These are phyloP conservation scores for Scartelaos histophorus DNA, from an alignment of 2,113 vertebrate genomes.

Conservation along the genomic window DNA sequence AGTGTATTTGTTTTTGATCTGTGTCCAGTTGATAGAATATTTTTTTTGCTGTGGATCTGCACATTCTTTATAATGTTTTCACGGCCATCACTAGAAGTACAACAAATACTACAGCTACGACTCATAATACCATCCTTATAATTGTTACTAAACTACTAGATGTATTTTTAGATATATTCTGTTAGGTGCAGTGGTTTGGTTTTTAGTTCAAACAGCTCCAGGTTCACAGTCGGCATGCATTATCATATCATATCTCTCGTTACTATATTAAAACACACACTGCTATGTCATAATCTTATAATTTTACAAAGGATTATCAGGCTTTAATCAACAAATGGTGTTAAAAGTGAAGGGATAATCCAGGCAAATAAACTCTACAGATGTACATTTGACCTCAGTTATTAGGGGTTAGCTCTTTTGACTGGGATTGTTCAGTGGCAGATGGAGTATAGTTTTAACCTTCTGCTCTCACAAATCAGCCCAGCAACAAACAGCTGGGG, in stretches of 20 bases:
- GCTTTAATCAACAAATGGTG: constrained; percentile 25
- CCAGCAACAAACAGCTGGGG: constrained; percentile 9
- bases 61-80: neutral
- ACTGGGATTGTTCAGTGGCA: constrained; percentile 26
- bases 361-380: constrained; percentile 15
- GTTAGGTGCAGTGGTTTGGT: neutral
- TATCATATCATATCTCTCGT: neutral
- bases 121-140: neutral
- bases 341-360: constrained; percentile 11
- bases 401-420: constrained; percentile 24
- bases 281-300: constrained; percentile 12
- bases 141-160: no score
- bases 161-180: no score
- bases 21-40: no score
- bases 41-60: no score
- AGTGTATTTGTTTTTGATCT: no score
- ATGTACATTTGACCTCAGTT: neutral
- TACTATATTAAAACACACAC: neutral
- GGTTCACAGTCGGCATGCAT: no score
- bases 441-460: constrained; percentile 39
- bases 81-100: neutral
- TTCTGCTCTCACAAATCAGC: constrained; percentile 26
- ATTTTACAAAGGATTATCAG: constrained; percentile 19
- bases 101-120: neutral
- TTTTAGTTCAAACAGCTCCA: no score